These are phyloP conservation scores for Cygnus atratus DNA, from an alignment of 2,113 vertebrate genomes.

Conservation along the genomic window DNA sequence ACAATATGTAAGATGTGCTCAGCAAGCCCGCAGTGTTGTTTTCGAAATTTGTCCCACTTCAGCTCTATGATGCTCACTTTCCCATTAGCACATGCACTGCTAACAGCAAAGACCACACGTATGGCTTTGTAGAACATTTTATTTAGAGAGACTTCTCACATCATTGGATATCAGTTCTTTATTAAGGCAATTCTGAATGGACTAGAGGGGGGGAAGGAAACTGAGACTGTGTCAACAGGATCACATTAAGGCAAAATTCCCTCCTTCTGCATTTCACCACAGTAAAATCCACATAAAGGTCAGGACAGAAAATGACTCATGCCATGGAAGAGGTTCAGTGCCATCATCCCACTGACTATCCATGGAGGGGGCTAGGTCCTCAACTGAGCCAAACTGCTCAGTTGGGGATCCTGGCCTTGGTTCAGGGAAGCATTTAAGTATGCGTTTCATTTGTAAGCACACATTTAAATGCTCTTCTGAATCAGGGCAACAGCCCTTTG, in stretches of 20 bases:
- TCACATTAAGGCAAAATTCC: slow-evolving; percentile 65
- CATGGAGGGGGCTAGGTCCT: neutral
- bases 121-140: slow-evolving; percentile 66
- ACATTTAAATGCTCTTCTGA: slow-evolving; percentile 29
- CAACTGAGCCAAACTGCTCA: neutral
- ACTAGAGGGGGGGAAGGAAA: neutral
- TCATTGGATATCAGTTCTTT: slow-evolving; percentile 37
- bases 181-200: slow-evolving; percentile 68
- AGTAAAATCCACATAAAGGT: neutral
- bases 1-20: neutral
- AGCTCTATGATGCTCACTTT: neutral
- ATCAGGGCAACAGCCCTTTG: neutral
- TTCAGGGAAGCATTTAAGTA: slow-evolving; percentile 39
- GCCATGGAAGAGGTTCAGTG: slow-evolving; percentile 37
- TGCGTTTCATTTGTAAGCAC: neutral
- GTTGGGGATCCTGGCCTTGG: neutral
- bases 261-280: slow-evolving; percentile 40
- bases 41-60: neutral
- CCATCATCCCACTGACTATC: slow-evolving; percentile 17
- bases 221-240: neutral
- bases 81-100: neutral
- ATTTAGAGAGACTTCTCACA: slow-evolving; percentile 45
- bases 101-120: neutral
- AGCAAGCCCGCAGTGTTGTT: rapidly evolving
- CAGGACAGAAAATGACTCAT: neutral